Conservation (phyloP, 2,113 vertebrate species). For the Origma solitaria region DNA sequence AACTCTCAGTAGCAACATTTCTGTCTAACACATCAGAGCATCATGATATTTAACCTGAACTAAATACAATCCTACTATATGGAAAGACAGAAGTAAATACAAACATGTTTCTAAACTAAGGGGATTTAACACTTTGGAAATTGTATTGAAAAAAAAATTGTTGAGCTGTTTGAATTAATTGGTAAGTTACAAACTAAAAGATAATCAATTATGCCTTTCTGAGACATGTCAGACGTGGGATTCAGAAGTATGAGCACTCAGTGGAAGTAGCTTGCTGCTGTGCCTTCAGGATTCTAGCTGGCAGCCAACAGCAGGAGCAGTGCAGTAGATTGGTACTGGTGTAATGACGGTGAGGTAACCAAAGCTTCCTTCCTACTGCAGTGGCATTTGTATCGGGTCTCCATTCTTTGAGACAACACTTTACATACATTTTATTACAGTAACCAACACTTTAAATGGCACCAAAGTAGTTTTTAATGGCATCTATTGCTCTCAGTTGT, state of each 20-base stretch:
- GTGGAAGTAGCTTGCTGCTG: neutral
- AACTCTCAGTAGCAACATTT: neutral
- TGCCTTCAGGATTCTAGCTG: neutral
- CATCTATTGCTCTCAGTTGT: neutral
- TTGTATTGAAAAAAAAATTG: neutral
- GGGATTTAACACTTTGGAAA: neutral
- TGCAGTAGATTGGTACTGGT: neutral
- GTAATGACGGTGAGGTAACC: neutral
- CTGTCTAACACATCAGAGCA: neutral
- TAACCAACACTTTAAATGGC: neutral
- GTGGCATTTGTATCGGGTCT: neutral
- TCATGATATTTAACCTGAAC: neutral
- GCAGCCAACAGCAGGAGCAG: neutral
- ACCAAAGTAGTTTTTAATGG: neutral
- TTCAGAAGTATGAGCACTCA: neutral
- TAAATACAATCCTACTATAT: neutral
- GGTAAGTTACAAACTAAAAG: neutral
- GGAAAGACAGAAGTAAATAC: neutral
- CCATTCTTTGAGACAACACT: neutral
- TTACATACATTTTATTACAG: neutral
- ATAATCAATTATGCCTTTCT: neutral
- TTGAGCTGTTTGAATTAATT: neutral
- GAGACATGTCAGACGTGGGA: neutral
- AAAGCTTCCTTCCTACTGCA: neutral
- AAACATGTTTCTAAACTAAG: neutral